Base-by-base conservation (phyloP, 1,140 invertebrate genomes). In the Camponotus floridanus region DNA sequence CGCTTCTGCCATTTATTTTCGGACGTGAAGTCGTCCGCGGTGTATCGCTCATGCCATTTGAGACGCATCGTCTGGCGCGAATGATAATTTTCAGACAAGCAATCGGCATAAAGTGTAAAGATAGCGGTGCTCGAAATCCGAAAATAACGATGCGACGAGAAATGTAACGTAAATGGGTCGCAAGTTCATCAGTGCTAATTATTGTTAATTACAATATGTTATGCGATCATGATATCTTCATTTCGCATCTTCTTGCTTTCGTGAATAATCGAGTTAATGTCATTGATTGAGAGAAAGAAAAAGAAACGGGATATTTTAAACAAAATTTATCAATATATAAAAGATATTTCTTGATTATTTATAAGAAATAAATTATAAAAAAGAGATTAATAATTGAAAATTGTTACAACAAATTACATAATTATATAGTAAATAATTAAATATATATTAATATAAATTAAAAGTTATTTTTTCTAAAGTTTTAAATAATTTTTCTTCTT, bases 161-260 rank as follows among this genome's bases (percentile, higher is more conserved):
- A 86, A 65, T 31, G 13, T 74, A 84, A 59, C 67, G 51, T 26
- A 91, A 92, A 89, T 93, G 87, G 93, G 93, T 94, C 93, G 92
- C 93, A 94, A 94, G 92, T 94, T 94, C 93, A 93, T 92, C 92
- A 87, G 67, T 85, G 88, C 68, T 91, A 91, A 92, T 92, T 90
- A 92, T 92, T 89, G 85, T 89, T 89, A 88, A 91, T 89, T 74
- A 86, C 55, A 79, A 76, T 26, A 85, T 85, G 59, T 87, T 57
- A 36, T 4, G 18, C 67, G 5, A 33, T 18, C 13, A 31, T 26
- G 45, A 74, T 61, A 80, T 86, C 64, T 76, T 31, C 21, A 59
- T 45, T 26, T 45, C 68, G 51, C 73, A 15, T 59, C n/a, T 42
- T n/a, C 36, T 6, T 21, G 9, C 21, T n/a, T 71, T 70, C 18